Percentiles rank a stretch among this genome's conserved stretches.
phyloP scores from a whole-genome alignment of 1,140 invertebrate genomes.

The Drosophila athabasca region DNA sequence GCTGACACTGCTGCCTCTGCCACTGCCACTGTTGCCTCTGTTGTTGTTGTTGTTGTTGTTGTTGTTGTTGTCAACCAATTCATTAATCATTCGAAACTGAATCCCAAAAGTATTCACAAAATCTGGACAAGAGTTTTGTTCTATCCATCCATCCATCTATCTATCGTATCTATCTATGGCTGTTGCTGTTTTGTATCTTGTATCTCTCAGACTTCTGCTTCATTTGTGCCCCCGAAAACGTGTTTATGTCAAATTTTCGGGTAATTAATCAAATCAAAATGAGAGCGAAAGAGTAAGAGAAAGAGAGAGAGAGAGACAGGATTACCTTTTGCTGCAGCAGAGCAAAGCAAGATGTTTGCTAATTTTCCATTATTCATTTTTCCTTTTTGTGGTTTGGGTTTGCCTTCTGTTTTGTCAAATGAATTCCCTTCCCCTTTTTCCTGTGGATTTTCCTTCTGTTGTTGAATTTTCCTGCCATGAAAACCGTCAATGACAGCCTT shows the following conservation, averaged over 20 bases:
- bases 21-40: slow-evolving; percentile 27
- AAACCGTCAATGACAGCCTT: slow-evolving; percentile 46
- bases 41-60: too few relatives aligned
- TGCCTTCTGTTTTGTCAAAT: slow-evolving; percentile 53
- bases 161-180: neutral
- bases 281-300: slow-evolving; percentile 26
- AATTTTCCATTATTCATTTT: slow-evolving; percentile 65
- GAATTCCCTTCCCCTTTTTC: slow-evolving; percentile 28
- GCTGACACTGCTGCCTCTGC: slow-evolving; percentile 36
- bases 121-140: slow-evolving; percentile 41
- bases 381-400: slow-evolving; percentile 8
- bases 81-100: slow-evolving; percentile 59
- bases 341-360: slow-evolving; percentile 29
- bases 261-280: slow-evolving; percentile 70
- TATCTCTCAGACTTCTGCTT: slow-evolving; percentile 69
- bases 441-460: neutral
- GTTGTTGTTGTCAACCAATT: slow-evolving; percentile 64
- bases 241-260: slow-evolving; percentile 69
- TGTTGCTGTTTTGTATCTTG: slow-evolving; percentile 31
- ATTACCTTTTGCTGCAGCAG: slow-evolving; percentile 7
- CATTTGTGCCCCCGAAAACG: slow-evolving; percentile 67
- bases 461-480: slow-evolving; percentile 30
- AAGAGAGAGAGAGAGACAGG: slow-evolving; percentile 5
- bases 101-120: neutral
- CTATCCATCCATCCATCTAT: neutral